These are phyloP conservation scores for rabbit (Oryctolagus cuniculus) DNA, from an alignment of 2,113 vertebrate genomes.

Conservation along the genomic window mOryCun1.1 NC_091435.1:361001-361500, in stretches of 20 bases:
- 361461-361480: too few relatives aligned
- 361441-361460: too few relatives aligned
- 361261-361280: background rate
- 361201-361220: background rate
- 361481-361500: background rate
- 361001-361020: too few relatives aligned
- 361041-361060: too few relatives aligned
- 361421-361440: background rate
- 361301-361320: background rate
- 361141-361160: constrained; percentile 10
- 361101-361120: too few relatives aligned
- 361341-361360: background rate
- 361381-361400: background rate
- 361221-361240: background rate
- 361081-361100: too few relatives aligned
- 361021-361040: too few relatives aligned
- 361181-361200: background rate
- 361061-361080: too few relatives aligned
- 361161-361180: constrained; percentile 35
- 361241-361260: background rate
- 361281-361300: background rate
- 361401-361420: background rate
- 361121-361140: too few relatives aligned
- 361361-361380: background rate
- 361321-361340: background rate